Base-by-base conservation (phyloP, 2,797 vertebrate species). In the Manis javanica region DNA sequence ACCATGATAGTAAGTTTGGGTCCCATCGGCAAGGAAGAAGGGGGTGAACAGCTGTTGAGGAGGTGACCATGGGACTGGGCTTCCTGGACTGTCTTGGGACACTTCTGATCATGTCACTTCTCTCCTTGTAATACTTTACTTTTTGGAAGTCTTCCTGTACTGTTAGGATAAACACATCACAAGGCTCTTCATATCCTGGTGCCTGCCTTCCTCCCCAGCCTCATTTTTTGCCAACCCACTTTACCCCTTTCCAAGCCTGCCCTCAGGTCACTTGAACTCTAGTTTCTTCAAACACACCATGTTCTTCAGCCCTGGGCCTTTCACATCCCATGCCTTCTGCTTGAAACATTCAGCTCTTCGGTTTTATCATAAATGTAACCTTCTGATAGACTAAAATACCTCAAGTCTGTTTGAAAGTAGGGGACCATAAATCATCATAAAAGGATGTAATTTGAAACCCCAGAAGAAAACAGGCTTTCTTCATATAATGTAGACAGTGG, bases 401-500 rank as follows among this genome's bases (percentile, higher is more conserved):
- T 87, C 51, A 92, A 37, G 55, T 59, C 63, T 79, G 31, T 86
- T 71, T 89, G 82, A 86, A 96, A 92, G 71, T 42, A 64, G 34
- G 24, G n/a, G 18, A 61, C 15, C 29, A 7, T 68, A 94, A 61
- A 61, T 85, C 92, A 87, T 51, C 81, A 51, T 66, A 72, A 19
- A 63, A 79, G 51, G 49, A 34, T 16, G 69, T 89, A n/a, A 68
- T 49, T 89, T 95, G 68, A 96, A 97, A 85, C 55, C 39, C 53
- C 13, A 82, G 10, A 72, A 90, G 93, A 83, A 87, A 92, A 19
- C 13, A 57, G 74, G 42, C 46, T 94, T 90, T 94, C 19, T 95
- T 86, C 18, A 31, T 93, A 39, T 81, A 93, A 42, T 29, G 5
- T 34, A 78, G 74, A 42, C 34, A 29, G 42, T 55, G 57, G 46